Evolutionary conservation across 2,888 invertebrate genomes (phyloP).

Genomic region (Pachydiplax longipennis): DNA sequence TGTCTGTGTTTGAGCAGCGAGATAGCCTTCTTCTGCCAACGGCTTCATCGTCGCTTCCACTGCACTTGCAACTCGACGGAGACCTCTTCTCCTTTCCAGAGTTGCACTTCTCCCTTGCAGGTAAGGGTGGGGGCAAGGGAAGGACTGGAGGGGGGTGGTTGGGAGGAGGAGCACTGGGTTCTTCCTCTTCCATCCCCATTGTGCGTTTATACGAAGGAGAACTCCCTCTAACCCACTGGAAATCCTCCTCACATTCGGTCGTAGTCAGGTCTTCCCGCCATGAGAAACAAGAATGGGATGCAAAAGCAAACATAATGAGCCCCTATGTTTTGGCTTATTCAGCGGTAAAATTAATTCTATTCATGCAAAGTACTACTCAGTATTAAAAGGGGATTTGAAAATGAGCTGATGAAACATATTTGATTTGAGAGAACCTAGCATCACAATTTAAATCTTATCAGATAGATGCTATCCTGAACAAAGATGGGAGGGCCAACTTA

Average conservation of each 20-base stretch:
- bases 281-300: constrained; percentile 37
- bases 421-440: no score
- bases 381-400: no score
- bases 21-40: background rate
- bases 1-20: constrained; percentile 20
- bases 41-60: constrained; percentile 8
- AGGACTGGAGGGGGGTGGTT: constrained; percentile 13
- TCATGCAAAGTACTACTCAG: no score
- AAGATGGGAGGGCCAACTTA: no score
- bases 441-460: no score
- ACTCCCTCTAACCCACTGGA: constrained; percentile 67
- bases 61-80: background rate
- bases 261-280: constrained; percentile 55
- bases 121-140: constrained; percentile 18
- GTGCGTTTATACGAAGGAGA: background rate
- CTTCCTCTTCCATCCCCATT: constrained; percentile 19
- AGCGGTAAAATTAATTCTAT: background rate
- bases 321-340: background rate
- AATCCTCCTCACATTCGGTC: constrained; percentile 71
- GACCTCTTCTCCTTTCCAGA: background rate
- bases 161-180: background rate
- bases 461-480: no score
- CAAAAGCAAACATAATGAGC: constrained; percentile 41
- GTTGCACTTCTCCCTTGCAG: constrained; percentile 5
- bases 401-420: no score